Percentiles rank a stretch among this genome's conserved stretches.
Evolutionary conservation across 2,888 invertebrate genomes (phyloP).

Genomic region (Acanthosepion lycidas): DNA sequence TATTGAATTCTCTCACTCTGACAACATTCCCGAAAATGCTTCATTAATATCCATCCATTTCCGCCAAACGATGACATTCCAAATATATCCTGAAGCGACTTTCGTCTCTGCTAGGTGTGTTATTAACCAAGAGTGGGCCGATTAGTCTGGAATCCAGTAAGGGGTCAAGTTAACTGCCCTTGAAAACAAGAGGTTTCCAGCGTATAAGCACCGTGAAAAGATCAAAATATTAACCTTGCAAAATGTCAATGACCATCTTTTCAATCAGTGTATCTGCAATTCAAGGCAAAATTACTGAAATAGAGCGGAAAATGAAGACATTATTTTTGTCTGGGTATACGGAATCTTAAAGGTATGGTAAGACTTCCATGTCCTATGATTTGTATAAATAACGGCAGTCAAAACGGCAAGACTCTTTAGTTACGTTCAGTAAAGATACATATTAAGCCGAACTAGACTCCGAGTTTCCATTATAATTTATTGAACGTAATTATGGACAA

Average conservation of each 20-base stretch:
- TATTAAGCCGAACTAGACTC: too few relatives aligned
- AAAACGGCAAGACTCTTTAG: too few relatives aligned
- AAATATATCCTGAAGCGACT: not conserved
- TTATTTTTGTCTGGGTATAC: too few relatives aligned
- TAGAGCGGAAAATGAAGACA: not conserved
- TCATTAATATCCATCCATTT: not conserved
- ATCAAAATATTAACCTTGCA: not conserved
- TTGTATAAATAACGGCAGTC: too few relatives aligned
- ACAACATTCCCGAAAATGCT: not conserved
- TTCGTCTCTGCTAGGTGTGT: not conserved
- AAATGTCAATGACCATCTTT: not conserved
- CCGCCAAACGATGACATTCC: not conserved
- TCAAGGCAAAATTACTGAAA: not conserved
- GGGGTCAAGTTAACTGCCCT: not conserved
- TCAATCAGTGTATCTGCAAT: not conserved
- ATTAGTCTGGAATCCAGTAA: not conserved
- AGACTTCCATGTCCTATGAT: too few relatives aligned
- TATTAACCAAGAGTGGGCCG: constrained; percentile 2
- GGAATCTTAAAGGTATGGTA: too few relatives aligned
- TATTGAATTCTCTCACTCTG: too few relatives aligned
- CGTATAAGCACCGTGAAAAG: not conserved
- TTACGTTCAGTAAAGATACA: too few relatives aligned
- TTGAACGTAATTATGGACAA: too few relatives aligned
- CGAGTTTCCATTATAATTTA: too few relatives aligned
- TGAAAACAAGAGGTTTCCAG: not conserved